Base-by-base conservation (phyloP, 2,797 vertebrate genomes). In the Phrynocephalus guinanensis region DNA sequence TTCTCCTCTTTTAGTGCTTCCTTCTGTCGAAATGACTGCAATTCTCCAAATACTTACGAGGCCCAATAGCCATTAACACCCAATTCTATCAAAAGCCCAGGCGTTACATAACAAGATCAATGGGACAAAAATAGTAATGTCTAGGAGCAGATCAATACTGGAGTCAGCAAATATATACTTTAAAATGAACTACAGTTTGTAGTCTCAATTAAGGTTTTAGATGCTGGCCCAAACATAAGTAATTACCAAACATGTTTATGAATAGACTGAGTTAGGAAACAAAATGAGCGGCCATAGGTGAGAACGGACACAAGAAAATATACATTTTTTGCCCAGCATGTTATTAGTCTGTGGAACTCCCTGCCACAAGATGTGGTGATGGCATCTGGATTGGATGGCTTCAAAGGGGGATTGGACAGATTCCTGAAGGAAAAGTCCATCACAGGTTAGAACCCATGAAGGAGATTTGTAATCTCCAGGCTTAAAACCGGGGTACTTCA, bases 101-200 rank as follows among this genome's bases (percentile, higher is more conserved):
- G 22, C 18, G 38, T 67, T 85, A 67, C 20, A 79, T 56, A 79
- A 79, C 28, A 28, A n/a, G 13, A 79, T 86, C 66, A 33, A 86
- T 56, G 56, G 44, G 44, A 63, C 67, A 79, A 50, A 86, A 79
- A 86, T 79, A 79, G 60, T 28, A 48, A 50, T 33, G 28, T 79
- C 66, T 85, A 33, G 28, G 60, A 66, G 10, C 26, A 30, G 38
- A 78, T 68, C 38, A 85, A 85, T 85, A 77, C 60, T 52, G 63
- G 60, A 76, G 73, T 20, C 72, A 77, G 48, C 60, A 77, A 78
- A 7, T 75, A 22, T 22, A n/a, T 48, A 50, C 67, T 60, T 9
- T 26, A 78, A 50, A 77, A 18, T 4, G 38, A 84, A 22, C 24
- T 66, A 5, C n/a, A 84, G 22, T 67, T 76, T 44, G 18, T 26